Evolutionary conservation across 2,113 vertebrate genomes (phyloP).

Genomic region (Eira barbara): DNA sequence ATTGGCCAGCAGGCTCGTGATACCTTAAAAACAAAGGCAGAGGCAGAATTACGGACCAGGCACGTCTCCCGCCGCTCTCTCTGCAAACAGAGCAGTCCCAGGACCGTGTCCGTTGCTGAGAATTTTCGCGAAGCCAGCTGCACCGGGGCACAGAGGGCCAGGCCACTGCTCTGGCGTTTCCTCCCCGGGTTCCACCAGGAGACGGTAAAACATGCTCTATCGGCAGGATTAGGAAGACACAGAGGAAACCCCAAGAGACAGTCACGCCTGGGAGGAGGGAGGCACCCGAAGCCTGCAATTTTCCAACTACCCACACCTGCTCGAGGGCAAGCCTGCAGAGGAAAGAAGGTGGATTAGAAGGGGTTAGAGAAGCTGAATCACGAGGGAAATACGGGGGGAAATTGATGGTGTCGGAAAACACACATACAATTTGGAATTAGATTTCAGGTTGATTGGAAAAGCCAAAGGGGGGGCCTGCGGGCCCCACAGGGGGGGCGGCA

Average conservation of each 20-base stretch:
- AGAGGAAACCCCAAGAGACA: slow-evolving; percentile 76
- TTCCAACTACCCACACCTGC: slow-evolving; percentile 73
- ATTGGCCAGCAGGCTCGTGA: slow-evolving; percentile 95
- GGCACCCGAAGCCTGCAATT: slow-evolving; percentile 71
- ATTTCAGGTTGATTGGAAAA: slow-evolving; percentile 77
- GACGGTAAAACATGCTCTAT: slow-evolving; percentile 73
- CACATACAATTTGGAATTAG: slow-evolving; percentile 76
- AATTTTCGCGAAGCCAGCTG: background rate
- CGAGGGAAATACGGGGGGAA: slow-evolving; percentile 58
- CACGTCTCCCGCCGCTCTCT: fast-evolving
- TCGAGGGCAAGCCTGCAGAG: slow-evolving; percentile 77
- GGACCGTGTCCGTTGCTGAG: background rate
- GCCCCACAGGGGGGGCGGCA: slow-evolving; percentile 58
- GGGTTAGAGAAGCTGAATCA: slow-evolving; percentile 80
- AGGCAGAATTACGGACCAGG: slow-evolving; percentile 30
- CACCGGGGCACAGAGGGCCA: background rate
- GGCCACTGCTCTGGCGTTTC: background rate
- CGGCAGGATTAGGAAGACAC: slow-evolving; percentile 75
- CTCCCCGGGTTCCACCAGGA: slow-evolving; percentile 23
- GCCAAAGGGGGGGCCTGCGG: slow-evolving; percentile 71
- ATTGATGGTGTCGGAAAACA: slow-evolving; percentile 72
- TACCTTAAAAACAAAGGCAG: slow-evolving; percentile 86
- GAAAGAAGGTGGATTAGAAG: slow-evolving; percentile 70
- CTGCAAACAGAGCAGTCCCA: background rate
- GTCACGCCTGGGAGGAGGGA: slow-evolving; percentile 69